Evolutionary conservation across 2,113 vertebrate genomes (phyloP).

Genomic region (Centropristis striata): DNA sequence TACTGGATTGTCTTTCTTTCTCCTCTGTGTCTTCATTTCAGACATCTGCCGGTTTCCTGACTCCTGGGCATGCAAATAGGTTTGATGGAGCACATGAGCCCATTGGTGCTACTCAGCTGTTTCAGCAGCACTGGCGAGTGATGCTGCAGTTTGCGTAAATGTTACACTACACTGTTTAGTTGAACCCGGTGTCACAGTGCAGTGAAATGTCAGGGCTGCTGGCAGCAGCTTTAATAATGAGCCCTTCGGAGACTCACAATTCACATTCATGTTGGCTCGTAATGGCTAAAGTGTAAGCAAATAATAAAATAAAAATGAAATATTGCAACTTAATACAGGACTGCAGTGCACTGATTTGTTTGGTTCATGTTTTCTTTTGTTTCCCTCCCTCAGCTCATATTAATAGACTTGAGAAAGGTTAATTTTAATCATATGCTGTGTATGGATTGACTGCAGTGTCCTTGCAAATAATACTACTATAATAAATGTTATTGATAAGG

Average conservation of each 20-base stretch:
- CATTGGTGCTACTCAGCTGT: constrained; percentile 54
- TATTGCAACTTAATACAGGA: constrained; percentile 7
- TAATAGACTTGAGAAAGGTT: constrained; percentile 8
- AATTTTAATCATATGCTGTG: background rate
- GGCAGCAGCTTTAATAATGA: constrained; percentile 12
- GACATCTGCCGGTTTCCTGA: constrained; percentile 85
- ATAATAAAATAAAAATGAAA: background rate
- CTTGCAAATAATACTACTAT: constrained; percentile 41
- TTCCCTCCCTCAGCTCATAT: background rate
- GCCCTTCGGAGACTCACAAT: background rate
- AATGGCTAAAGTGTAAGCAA: background rate
- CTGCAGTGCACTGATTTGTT: constrained; percentile 14
- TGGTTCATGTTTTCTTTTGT: constrained; percentile 27
- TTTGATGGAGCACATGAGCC: constrained; percentile 62
- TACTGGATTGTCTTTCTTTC: constrained; percentile 75
- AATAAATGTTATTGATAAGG: constrained; percentile 18
- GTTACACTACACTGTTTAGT: constrained; percentile 33
- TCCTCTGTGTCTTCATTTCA: constrained; percentile 66
- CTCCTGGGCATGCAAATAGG: constrained; percentile 84
- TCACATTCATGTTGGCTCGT: background rate
- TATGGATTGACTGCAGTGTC: constrained; percentile 33
- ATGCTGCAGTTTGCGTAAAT: constrained; percentile 70
- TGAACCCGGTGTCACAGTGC: constrained; percentile 30
- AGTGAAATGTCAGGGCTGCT: constrained; percentile 30
- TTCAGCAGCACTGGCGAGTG: constrained; percentile 28